Base-by-base conservation (phyloP, 2,888 invertebrate species). In the Eupithecia subumbrata region DNA sequence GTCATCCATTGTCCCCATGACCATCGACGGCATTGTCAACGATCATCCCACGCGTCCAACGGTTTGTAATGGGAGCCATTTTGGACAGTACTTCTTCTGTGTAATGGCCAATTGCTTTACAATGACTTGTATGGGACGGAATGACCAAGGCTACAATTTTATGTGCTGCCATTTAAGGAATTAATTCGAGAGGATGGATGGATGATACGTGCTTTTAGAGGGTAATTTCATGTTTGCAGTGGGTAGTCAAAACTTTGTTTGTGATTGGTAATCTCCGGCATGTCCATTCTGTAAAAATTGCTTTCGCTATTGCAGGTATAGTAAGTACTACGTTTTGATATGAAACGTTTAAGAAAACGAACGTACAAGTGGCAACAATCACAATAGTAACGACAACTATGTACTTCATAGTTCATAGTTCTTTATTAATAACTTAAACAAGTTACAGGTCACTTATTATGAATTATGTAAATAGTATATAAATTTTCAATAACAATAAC, bases 71-170 rank as follows among this genome's bases (percentile, higher is more conserved):
- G 63, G 77, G 30, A 70, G 40, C 69, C 68, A 74, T 74, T 74
- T 73, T 72, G 74, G 74, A 70, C 70, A 74, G 74, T 66, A 70
- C 56, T 60, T 68, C 64, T 69, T 25, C 48, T n/a, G 14, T 63
- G 72, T 75, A 63, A 48, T 73, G 71, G 74, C 68, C 76, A 73
- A 73, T 76, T 76, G 73, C n/a, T 22, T 66, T 64, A 69, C 67
- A 69, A 64, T 37, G 52, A 72, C 60, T 56, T 67, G 43, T 52
- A 63, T 34, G 63, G 22, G 34, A 43, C 18, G 40, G 7, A 68
- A 43, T 68, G 22, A 43, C 68, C 64, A 25, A 60, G 64, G 64
- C 64, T 64, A 64, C 64, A 64, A 64, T 64, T 16, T 64, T 12
- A 64, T 64, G 64, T 30, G 60, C 11, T 3, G 22, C 60, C 60